Conservation (phyloP, 2,113 vertebrate genomes). For the Regulus satrapa region DNA sequence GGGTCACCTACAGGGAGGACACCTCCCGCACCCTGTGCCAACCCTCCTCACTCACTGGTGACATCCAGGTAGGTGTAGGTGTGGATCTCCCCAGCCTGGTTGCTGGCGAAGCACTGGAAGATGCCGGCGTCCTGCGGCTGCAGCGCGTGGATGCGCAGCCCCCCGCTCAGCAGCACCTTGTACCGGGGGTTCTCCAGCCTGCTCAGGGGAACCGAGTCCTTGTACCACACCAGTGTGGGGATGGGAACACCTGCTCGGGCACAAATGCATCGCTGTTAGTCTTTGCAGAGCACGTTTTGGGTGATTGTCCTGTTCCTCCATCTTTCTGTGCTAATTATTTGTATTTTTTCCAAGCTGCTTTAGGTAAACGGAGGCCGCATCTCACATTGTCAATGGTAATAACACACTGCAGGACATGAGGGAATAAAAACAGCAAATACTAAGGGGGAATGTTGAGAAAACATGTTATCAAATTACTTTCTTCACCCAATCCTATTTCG, state of each 20-base stretch:
- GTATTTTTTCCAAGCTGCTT: background rate
- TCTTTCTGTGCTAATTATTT: background rate
- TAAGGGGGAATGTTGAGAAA: background rate
- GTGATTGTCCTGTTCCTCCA: background rate
- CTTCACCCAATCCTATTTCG: conserved; percentile 67
- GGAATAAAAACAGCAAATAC: conserved; percentile 7
- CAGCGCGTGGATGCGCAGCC: conserved; percentile 80
- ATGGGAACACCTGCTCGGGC: conserved; percentile 76
- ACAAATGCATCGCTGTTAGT: accelerated
- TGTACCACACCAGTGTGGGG: conserved; percentile 88
- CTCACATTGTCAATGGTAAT: background rate
- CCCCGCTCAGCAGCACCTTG: conserved; percentile 74
- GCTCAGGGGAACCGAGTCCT: conserved; percentile 81
- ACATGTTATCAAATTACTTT: conserved; percentile 46
- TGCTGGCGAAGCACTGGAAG: conserved; percentile 92
- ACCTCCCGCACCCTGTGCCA: accelerated
- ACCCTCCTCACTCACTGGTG: conserved; percentile 81
- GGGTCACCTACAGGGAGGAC: background rate
- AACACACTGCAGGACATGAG: background rate
- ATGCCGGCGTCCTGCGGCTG: conserved; percentile 86
- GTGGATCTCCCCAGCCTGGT: conserved; percentile 83
- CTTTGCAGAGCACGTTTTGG: background rate
- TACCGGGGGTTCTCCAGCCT: conserved; percentile 85
- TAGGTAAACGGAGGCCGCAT: background rate
- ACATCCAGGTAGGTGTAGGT: conserved; percentile 85